Conservation (phyloP, 92 coral and sea anemone genomes). For the Hydrozoanthus gracilis region DNA sequence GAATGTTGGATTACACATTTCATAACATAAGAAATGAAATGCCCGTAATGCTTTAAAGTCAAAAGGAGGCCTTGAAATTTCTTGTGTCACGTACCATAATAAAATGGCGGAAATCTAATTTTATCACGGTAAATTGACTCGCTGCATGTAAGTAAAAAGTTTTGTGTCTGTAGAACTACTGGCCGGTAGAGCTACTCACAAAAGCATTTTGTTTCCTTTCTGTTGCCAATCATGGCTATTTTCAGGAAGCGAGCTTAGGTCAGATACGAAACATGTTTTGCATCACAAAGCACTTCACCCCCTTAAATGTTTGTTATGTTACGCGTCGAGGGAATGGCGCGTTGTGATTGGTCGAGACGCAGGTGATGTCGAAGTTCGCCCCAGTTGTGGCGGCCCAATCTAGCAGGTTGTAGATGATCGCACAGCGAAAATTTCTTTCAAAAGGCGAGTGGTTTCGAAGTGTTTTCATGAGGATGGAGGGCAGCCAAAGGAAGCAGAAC, state of each 20-base stretch:
- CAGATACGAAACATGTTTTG: slow-evolving; percentile 61
- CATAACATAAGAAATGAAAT: no score
- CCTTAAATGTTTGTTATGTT: slow-evolving; percentile 88
- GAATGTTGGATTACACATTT: no score
- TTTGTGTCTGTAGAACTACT: no score
- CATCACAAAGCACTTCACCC: slow-evolving; percentile 76
- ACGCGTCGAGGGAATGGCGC: slow-evolving; percentile 67
- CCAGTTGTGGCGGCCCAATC: slow-evolving; percentile 41
- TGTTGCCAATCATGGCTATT: slow-evolving; percentile 32
- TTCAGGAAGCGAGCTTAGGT: slow-evolving; percentile 35
- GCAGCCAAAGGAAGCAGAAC: slow-evolving; percentile 59
- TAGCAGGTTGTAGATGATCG: slow-evolving; percentile 88
- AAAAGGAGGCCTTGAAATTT: no score
- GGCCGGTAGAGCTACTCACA: background rate
- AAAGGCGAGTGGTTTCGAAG: slow-evolving; percentile 44
- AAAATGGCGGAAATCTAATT: no score
- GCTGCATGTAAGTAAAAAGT: no score
- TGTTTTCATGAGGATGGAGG: slow-evolving; percentile 52
- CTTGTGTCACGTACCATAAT: no score
- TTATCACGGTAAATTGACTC: no score
- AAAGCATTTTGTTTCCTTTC: background rate
- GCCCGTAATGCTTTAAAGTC: no score
- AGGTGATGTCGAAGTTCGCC: slow-evolving; percentile 61
- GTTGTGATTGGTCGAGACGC: slow-evolving; percentile 85
- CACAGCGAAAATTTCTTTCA: slow-evolving; percentile 45